phyloP scores from a whole-genome alignment of 2,888 invertebrate species.

The Melanchra persicariae region DNA sequence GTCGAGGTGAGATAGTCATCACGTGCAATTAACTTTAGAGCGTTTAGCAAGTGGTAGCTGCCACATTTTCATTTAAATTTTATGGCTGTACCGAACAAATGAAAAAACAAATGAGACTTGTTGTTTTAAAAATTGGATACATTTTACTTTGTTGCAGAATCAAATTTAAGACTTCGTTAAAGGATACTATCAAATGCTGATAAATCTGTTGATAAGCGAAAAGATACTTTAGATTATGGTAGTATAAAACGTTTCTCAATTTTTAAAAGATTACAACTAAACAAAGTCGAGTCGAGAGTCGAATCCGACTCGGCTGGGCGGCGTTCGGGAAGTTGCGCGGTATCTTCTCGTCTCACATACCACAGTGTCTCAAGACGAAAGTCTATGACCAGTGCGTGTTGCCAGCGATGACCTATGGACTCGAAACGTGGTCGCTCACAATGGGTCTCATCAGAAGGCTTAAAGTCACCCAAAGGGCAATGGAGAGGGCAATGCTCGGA shows the following conservation, averaged over 20 bases:
- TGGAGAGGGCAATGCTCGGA: no score
- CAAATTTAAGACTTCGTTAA: not conserved
- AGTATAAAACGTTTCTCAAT: not conserved
- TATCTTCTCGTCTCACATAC: no score
- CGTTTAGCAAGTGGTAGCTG: constrained; percentile 16
- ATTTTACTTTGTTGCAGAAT: not conserved
- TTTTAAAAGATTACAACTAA: constrained; percentile 15
- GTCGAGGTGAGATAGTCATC: constrained; percentile 31
- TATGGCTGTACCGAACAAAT: constrained; percentile 7
- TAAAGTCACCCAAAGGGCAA: no score
- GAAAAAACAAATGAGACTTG: not conserved
- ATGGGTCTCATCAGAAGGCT: no score
- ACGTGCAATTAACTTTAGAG: constrained; percentile 37
- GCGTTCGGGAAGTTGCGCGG: no score
- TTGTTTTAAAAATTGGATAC: not conserved
- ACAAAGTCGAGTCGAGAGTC: no score
- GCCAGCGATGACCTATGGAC: no score
- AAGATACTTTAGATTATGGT: constrained; percentile 5
- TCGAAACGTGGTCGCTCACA: no score
- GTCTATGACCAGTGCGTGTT: no score
- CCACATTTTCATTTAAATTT: constrained; percentile 22
- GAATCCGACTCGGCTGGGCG: no score
- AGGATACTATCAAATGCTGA: not conserved
- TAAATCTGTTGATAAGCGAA: not conserved
- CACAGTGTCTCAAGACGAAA: no score